A percentile compares a stretch with the other conserved stretches of the same genome.
Evolutionary conservation across 1,140 invertebrate genomes (phyloP).

Genomic region (Gonatopus flavifemur): DNA sequence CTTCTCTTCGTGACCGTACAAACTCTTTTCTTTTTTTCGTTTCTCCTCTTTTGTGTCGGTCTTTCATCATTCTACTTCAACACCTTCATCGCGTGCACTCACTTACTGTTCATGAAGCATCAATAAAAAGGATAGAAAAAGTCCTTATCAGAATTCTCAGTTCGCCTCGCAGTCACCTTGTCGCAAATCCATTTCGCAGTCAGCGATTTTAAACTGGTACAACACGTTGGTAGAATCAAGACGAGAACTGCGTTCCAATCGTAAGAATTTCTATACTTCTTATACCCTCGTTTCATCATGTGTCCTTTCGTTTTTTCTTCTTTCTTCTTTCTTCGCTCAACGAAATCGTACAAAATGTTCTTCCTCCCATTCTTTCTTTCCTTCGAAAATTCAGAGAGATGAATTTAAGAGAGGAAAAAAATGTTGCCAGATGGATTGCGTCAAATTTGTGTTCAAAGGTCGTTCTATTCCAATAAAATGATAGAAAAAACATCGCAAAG

Average conservation of each 20-base stretch:
- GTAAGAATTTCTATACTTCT: slow-evolving; percentile 26
- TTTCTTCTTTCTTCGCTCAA: neutral
- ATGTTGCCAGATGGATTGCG: slow-evolving; percentile 27
- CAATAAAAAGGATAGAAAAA: neutral
- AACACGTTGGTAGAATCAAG: slow-evolving; percentile 26
- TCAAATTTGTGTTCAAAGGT: slow-evolving; percentile 26
- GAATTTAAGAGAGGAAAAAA: slow-evolving; percentile 20
- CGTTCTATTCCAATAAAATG: no score
- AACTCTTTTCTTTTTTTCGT: slow-evolving; percentile 20
- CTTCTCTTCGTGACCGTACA: slow-evolving; percentile 29
- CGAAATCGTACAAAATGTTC: no score
- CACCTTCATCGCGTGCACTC: slow-evolving; percentile 6
- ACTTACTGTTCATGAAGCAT: neutral
- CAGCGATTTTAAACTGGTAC: slow-evolving; percentile 40
- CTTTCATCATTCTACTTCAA: slow-evolving; percentile 3
- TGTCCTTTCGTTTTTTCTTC: slow-evolving; percentile 24
- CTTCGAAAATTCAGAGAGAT: slow-evolving; percentile 14
- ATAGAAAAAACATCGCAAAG: no score
- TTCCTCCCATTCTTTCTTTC: neutral
- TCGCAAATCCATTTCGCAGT: slow-evolving; percentile 52
- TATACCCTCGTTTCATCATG: slow-evolving; percentile 9
- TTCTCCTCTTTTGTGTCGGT: slow-evolving; percentile 7
- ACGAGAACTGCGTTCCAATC: slow-evolving; percentile 41
- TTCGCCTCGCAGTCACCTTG: slow-evolving; percentile 43
- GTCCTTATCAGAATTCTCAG: slow-evolving; percentile 50